Percentiles rank a stretch among this genome's conserved stretches.
Conservation (phyloP, 2,113 vertebrate species). For the Cettia cetti region DNA sequence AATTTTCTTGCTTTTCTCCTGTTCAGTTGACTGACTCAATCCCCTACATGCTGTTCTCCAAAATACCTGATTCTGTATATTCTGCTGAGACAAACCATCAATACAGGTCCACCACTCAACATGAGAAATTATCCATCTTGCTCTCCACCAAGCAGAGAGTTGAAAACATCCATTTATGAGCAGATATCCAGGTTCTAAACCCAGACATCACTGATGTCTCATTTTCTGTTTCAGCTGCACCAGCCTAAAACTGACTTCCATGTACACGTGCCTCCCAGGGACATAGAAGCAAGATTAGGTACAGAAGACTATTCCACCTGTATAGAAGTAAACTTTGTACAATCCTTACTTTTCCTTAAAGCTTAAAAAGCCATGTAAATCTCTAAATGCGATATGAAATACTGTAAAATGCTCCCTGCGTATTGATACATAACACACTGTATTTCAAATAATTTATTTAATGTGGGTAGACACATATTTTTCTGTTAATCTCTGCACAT, state of each 20-base stretch:
- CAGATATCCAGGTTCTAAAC: not conserved
- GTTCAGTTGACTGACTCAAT: not conserved
- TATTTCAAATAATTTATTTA: not conserved
- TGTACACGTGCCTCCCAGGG: not conserved
- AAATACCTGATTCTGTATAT: not conserved
- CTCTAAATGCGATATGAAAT: not conserved
- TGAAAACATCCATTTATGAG: not conserved
- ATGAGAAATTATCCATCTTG: not conserved
- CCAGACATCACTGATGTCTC: not conserved
- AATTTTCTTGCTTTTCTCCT: not conserved
- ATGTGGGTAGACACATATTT: not conserved
- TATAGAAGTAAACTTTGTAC: not conserved
- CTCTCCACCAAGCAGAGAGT: not conserved
- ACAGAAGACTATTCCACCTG: not conserved
- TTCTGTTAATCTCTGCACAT: not conserved
- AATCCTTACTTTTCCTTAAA: not conserved
- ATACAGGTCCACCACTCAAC: not conserved
- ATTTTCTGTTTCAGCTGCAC: not conserved
- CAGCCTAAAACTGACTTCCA: not conserved
- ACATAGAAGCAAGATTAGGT: not conserved
- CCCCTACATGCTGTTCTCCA: accelerated
- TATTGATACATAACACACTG: not conserved
- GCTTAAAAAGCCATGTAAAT: accelerated
- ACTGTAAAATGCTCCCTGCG: not conserved
- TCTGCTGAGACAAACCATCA: not conserved